Evolutionary conservation across 2,113 vertebrate genomes (phyloP).

Genomic region (Ceyx margarethae): DNA sequence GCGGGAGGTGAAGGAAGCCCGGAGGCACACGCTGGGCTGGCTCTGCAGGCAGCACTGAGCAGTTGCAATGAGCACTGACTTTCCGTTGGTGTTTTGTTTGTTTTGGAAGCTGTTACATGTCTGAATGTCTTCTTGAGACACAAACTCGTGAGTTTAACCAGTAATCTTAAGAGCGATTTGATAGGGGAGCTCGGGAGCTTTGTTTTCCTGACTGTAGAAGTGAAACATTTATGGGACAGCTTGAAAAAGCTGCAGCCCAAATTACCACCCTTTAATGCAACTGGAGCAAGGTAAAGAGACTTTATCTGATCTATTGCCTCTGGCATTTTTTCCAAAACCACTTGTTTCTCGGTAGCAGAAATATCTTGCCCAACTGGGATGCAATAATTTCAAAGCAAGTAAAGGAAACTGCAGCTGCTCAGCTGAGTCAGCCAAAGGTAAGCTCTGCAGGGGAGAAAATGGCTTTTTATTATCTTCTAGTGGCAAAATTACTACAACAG

Average conservation of each 20-base stretch:
- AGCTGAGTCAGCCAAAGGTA: constrained; percentile 66
- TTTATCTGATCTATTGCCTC: constrained; percentile 19
- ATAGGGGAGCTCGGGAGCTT: neutral
- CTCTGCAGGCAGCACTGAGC: neutral
- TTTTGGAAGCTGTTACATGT: neutral
- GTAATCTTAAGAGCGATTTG: neutral
- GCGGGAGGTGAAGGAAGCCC: fast-evolving
- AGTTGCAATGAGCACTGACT: neutral
- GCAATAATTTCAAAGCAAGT: constrained; percentile 49
- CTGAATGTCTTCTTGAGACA: neutral
- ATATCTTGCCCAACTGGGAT: constrained; percentile 41
- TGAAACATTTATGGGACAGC: neutral
- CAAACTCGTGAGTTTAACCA: neutral
- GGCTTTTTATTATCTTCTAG: constrained; percentile 59
- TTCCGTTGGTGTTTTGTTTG: neutral
- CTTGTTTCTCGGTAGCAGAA: constrained; percentile 41
- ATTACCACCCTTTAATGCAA: neutral
- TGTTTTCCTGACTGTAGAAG: neutral
- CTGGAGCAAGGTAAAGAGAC: neutral
- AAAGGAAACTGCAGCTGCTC: constrained; percentile 55
- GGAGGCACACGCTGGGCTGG: fast-evolving
- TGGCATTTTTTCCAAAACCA: constrained; percentile 31
- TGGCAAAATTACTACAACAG: constrained; percentile 48
- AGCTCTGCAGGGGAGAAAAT: constrained; percentile 60
- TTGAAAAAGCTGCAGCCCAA: neutral